Conservation (phyloP, 1,140 invertebrate species). For the Pantala flavescens region DNA sequence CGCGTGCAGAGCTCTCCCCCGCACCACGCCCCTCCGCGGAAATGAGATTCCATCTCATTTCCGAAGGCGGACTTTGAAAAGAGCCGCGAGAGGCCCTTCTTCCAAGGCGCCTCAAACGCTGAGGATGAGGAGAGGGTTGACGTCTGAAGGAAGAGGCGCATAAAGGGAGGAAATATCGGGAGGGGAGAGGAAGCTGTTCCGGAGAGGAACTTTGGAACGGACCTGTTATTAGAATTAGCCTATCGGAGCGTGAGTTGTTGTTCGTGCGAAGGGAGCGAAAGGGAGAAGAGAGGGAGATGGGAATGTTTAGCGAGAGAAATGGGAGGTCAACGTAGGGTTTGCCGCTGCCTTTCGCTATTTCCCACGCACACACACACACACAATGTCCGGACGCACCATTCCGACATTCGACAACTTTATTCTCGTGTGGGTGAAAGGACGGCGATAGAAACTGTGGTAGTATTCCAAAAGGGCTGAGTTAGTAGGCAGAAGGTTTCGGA, state of each 20-base stretch:
- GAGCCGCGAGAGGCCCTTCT: background rate
- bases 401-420: too few species aligned
- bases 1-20: background rate
- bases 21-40: background rate
- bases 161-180: background rate
- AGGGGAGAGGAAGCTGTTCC: background rate
- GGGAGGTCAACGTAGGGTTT: background rate
- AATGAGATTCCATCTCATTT: background rate
- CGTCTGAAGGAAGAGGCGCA: background rate
- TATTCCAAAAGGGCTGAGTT: too few species aligned
- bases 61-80: slow-evolving; percentile 1
- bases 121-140: background rate
- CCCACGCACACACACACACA: too few species aligned
- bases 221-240: slow-evolving; percentile 3
- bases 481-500: too few species aligned
- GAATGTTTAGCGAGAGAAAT: background rate
- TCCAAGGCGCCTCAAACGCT: background rate
- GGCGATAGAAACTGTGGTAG: too few species aligned
- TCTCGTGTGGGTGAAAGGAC: too few species aligned
- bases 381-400: too few species aligned
- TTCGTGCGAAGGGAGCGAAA: background rate
- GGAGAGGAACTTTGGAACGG: background rate
- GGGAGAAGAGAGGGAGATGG: background rate
- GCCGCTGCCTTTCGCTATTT: too few species aligned
- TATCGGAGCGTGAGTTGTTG: slow-evolving; percentile 7